These are phyloP conservation scores for Gasterosteus nipponicus DNA, from an alignment of 2,113 vertebrate species.

Conservation along the genomic window DNA sequence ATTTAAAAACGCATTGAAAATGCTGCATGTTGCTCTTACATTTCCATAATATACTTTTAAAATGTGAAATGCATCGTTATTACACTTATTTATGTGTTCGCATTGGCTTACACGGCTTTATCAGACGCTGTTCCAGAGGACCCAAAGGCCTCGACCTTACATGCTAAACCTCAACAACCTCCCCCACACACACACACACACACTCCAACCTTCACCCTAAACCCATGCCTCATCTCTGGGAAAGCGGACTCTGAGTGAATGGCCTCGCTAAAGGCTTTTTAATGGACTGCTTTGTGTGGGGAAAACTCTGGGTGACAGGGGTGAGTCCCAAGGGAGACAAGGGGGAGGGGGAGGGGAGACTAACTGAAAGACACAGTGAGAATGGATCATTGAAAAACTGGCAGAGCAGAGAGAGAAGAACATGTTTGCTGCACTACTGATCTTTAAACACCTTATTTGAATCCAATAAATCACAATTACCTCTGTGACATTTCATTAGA, in stretches of 20 bases:
- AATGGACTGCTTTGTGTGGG: slow-evolving; percentile 69
- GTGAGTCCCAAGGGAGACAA: slow-evolving; percentile 39
- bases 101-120: slow-evolving; percentile 42
- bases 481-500: slow-evolving; percentile 22
- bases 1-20: neutral
- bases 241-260: slow-evolving; percentile 51
- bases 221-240: slow-evolving; percentile 54
- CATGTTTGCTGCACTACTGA: slow-evolving; percentile 9
- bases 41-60: neutral
- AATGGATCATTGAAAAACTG: slow-evolving; percentile 44
- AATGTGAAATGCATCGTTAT: slow-evolving; percentile 1
- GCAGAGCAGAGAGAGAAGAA: slow-evolving; percentile 16
- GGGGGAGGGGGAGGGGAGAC: neutral
- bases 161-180: slow-evolving; percentile 31
- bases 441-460: slow-evolving; percentile 32
- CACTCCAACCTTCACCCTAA: slow-evolving; percentile 45
- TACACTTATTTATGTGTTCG: neutral
- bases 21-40: neutral
- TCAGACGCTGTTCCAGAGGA: slow-evolving; percentile 24
- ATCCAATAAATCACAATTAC: slow-evolving; percentile 1
- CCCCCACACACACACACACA: slow-evolving; percentile 20
- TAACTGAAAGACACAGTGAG: neutral
- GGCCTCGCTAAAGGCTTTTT: slow-evolving; percentile 69
- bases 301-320: slow-evolving; percentile 42
- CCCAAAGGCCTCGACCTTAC: slow-evolving; percentile 45